Conservation (phyloP, 2,797 vertebrate genomes). For the Micromesistius poutassou region DNA sequence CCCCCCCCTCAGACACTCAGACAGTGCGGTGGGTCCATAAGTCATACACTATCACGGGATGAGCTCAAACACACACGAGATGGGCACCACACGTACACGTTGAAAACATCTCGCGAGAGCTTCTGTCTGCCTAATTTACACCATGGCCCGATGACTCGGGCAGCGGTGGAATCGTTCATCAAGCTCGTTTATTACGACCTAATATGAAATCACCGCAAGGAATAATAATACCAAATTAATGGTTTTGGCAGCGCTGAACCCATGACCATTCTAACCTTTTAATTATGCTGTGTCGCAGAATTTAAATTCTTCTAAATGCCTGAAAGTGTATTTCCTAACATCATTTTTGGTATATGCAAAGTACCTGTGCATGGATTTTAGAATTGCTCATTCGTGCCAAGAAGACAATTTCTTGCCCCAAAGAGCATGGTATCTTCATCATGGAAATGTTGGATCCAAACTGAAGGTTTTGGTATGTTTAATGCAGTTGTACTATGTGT, state of each 20-base stretch:
- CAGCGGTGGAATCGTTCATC: slow-evolving; percentile 11
- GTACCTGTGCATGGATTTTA: slow-evolving; percentile 5
- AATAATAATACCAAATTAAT: neutral
- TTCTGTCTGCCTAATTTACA: slow-evolving; percentile 42
- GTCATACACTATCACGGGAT: slow-evolving; percentile 20
- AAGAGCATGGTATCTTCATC: neutral
- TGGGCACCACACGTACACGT: no score
- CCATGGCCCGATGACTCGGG: slow-evolving; percentile 12
- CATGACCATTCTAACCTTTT: neutral
- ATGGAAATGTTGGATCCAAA: neutral
- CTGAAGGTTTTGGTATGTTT: neutral
- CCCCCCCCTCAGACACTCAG: slow-evolving; percentile 27
- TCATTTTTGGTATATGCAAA: neutral
- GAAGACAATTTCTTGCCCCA: neutral
- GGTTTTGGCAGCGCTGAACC: neutral
- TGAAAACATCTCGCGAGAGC: no score
- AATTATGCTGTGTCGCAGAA: neutral
- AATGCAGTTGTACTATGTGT: neutral
- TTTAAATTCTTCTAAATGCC: neutral
- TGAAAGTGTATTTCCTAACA: neutral
- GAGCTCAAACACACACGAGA: no score
- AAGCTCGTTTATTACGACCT: slow-evolving; percentile 4
- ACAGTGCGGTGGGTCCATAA: slow-evolving; percentile 19
- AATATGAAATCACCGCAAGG: neutral
- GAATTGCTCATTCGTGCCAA: neutral